Base-by-base conservation (phyloP, 2,888 invertebrate genomes). In the Apamea sordens region DNA sequence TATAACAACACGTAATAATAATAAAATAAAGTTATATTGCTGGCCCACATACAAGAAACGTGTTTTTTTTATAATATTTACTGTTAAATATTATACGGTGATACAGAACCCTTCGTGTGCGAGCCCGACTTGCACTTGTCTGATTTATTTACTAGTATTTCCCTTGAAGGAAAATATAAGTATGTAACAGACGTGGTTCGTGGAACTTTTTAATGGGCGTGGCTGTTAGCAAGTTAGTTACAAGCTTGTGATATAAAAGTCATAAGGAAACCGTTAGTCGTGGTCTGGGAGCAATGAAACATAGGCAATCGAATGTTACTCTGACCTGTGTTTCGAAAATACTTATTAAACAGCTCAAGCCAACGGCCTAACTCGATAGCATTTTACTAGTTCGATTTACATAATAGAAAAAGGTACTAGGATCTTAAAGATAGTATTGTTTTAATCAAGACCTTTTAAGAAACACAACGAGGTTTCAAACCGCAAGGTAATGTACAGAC, bases 291-390 rank as follows among this genome's bases (percentile, higher is more conserved):
- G 84, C 80, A 44, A 73, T 86, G 59, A 61, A 71, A 79, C 87
- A 87, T 84, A 13, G 63, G 70, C 73, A 87, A 85, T 79, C 70
- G 47, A 75, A 67, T 80, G 80, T 61, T 64, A 44, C 53, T 84
- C 71, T 77, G 87, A 80, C 76, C 85, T 44, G 74, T 0, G 87
- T 87, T 75, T 80, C 85, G 85, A 79, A 83, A 80, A 80, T 79
- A 74, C 71, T 69, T 72, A 76, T 76, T 76, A 64, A 79, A 72
- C 56, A 44, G 63, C 28, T 79, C 24, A 36, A 73, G 63, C 74
- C 68, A 18, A 41, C 53, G 47, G 71, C 36, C 63, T 72, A 24
- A 63, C 67, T 28, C 18, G 73, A 79, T 79, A 73, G 67, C 67
- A 73, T 73, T 79, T 73, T 61, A 47, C 13, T 64, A 13, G 61